phyloP scores from a whole-genome alignment of 1,140 invertebrate species.

The Penaeus japonicus region DNA sequence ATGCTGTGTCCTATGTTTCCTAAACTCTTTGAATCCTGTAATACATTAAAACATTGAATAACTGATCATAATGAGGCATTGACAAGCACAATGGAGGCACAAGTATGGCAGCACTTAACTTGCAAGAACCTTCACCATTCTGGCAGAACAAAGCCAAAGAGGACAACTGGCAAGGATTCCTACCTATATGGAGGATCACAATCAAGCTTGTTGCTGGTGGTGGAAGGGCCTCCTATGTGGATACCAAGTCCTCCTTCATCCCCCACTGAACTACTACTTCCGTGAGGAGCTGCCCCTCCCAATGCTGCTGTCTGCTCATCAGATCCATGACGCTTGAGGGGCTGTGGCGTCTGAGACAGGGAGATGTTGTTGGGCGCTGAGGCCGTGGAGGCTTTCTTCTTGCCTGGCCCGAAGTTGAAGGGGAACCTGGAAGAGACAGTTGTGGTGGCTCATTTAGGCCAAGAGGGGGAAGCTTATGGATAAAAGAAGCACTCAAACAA shows the following conservation, averaged over 20 bases:
- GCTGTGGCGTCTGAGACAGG: conserved; percentile 49
- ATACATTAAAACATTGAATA: conserved; percentile 69
- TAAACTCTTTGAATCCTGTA: neutral
- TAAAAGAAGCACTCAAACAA: no score
- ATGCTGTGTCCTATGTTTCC: neutral
- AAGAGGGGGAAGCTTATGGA: neutral
- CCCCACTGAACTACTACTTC: neutral
- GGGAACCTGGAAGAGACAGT: conserved; percentile 76
- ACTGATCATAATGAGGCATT: conserved; percentile 70
- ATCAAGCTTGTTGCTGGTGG: conserved; percentile 49
- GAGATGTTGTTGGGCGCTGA: conserved; percentile 43
- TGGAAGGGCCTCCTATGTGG: conserved; percentile 61
- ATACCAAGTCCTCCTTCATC: conserved; percentile 60
- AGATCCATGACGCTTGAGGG: conserved; percentile 57
- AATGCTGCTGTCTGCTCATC: conserved; percentile 62
- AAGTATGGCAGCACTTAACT: conserved; percentile 79
- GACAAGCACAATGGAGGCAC: conserved; percentile 69
- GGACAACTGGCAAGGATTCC: neutral
- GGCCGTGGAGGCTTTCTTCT: conserved; percentile 80
- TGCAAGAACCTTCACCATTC: conserved; percentile 83
- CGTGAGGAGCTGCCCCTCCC: conserved; percentile 48
- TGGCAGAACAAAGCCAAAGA: conserved; percentile 66
- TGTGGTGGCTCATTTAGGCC: neutral
- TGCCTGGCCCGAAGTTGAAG: conserved; percentile 83
- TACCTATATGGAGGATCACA: conserved; percentile 60